Evolutionary conservation across 2,113 vertebrate genomes (phyloP).

Genomic region (Corynorhinus townsendii): DNA sequence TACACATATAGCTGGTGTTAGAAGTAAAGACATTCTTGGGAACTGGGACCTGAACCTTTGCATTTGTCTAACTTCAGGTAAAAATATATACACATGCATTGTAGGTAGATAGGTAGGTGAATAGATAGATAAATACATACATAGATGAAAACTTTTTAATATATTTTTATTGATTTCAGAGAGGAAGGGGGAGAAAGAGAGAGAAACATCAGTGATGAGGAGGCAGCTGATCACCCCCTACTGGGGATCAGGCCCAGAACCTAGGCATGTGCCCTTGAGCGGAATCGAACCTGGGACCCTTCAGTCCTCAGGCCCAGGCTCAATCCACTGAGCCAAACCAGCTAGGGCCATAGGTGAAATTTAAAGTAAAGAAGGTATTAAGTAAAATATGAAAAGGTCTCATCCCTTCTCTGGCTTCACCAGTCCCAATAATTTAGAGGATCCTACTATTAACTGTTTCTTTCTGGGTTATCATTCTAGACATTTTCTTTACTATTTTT

Average conservation of each 20-base stretch:
- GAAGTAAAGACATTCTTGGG: not conserved
- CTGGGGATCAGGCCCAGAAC: too few relatives aligned
- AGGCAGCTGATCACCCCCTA: too few relatives aligned
- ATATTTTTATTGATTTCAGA: too few relatives aligned
- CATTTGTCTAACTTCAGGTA: not conserved
- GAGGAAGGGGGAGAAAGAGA: too few relatives aligned
- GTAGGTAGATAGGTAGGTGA: not conserved
- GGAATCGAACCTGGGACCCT: too few relatives aligned
- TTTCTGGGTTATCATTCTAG: not conserved
- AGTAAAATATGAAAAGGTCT: not conserved
- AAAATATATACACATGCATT: not conserved
- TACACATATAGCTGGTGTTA: not conserved
- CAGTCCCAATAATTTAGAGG: not conserved
- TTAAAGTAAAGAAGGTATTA: not conserved
- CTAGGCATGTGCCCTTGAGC: too few relatives aligned
- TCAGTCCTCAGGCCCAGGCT: too few relatives aligned
- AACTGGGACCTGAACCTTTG: not conserved
- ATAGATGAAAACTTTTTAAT: too few relatives aligned
- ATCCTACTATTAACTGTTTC: not conserved
- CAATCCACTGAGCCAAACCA: too few relatives aligned
- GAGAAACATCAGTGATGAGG: too few relatives aligned
- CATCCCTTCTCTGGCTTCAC: not conserved
- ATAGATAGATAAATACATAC: too few relatives aligned
- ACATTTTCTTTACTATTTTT: not conserved
- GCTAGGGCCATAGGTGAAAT: not conserved